Evolutionary conservation across 2,888 invertebrate species (phyloP).

Genomic region (Meganola albula): DNA sequence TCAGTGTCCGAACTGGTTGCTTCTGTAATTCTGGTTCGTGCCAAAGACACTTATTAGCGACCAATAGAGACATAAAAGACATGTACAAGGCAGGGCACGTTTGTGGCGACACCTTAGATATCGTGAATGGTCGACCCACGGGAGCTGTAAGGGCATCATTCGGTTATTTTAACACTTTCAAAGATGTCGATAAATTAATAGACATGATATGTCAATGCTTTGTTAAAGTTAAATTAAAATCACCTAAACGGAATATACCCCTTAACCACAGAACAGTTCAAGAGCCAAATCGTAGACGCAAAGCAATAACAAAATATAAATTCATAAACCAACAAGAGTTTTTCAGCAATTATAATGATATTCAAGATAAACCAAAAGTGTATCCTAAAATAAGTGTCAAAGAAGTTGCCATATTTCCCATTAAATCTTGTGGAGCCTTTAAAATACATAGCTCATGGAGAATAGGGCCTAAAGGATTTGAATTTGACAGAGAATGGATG

Average conservation of each 20-base stretch:
- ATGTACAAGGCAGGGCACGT: constrained; percentile 93
- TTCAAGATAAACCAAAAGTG: constrained; percentile 18
- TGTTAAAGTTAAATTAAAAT: constrained; percentile 53
- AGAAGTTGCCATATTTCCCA: constrained; percentile 83
- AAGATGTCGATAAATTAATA: constrained; percentile 84
- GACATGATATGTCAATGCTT: constrained; percentile 88
- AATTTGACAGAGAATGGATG: constrained; percentile 96
- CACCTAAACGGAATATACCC: constrained; percentile 44
- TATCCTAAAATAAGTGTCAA: constrained; percentile 39
- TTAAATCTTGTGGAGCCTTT: constrained; percentile 93
- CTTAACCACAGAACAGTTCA: constrained; percentile 19
- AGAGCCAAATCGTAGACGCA: constrained; percentile 20
- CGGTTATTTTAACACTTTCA: constrained; percentile 89
- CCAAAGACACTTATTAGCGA: constrained; percentile 85
- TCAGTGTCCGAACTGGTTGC: constrained; percentile 94
- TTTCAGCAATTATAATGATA: constrained; percentile 22
- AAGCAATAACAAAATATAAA: constrained; percentile 26
- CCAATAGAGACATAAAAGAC: constrained; percentile 82
- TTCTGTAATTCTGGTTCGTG: constrained; percentile 98
- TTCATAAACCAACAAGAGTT: constrained; percentile 28
- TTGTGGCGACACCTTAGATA: constrained; percentile 92
- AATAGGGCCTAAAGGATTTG: constrained; percentile 85
- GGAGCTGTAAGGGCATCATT: constrained; percentile 95
- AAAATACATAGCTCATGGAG: constrained; percentile 83
- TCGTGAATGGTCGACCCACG: constrained; percentile 91